A percentile compares a stretch with the other conserved stretches of the same genome.
These are phyloP conservation scores for Bellardia bayeri DNA, from an alignment of 2,888 invertebrate species.

Conservation along the genomic window DNA sequence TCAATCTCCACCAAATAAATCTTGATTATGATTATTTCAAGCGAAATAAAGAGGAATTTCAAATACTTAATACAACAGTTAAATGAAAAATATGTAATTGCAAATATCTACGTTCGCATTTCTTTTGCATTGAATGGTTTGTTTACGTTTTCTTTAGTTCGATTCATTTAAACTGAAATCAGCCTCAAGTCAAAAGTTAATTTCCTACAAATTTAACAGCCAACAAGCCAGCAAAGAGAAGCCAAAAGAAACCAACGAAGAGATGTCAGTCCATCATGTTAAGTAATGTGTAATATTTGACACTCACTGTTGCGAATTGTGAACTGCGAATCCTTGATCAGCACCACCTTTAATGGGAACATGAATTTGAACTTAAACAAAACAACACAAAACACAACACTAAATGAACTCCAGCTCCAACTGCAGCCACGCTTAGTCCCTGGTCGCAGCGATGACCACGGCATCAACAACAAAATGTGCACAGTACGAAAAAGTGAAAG, in stretches of 20 bases:
- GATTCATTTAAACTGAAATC: constrained; percentile 40
- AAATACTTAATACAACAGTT: constrained; percentile 48
- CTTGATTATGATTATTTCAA: constrained; percentile 68
- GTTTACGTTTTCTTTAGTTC: not conserved
- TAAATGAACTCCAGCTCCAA: constrained; percentile 10
- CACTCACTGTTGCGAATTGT: constrained; percentile 61
- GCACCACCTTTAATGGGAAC: constrained; percentile 63
- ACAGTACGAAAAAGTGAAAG: constrained; percentile 66
- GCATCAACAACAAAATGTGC: constrained; percentile 16
- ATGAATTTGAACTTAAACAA: constrained; percentile 66
- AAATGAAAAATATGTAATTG: constrained; percentile 52
- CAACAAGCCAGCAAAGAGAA: not conserved
- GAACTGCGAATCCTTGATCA: constrained; percentile 62
- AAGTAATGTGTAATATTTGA: constrained; percentile 64
- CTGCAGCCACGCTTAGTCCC: not conserved
- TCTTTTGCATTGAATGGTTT: not conserved
- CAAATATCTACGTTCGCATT: not conserved
- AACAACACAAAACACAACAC: constrained; percentile 12
- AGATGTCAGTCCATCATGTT: constrained; percentile 68
- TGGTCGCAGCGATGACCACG: not conserved
- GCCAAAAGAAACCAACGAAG: constrained; percentile 11
- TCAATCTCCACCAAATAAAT: constrained; percentile 72
- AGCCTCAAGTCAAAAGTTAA: constrained; percentile 67
- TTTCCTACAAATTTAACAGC: constrained; percentile 55
- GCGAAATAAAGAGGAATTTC: constrained; percentile 45